phyloP scores from a whole-genome alignment of 2,888 invertebrate species.

The Tupiocoris notatus region DNA sequence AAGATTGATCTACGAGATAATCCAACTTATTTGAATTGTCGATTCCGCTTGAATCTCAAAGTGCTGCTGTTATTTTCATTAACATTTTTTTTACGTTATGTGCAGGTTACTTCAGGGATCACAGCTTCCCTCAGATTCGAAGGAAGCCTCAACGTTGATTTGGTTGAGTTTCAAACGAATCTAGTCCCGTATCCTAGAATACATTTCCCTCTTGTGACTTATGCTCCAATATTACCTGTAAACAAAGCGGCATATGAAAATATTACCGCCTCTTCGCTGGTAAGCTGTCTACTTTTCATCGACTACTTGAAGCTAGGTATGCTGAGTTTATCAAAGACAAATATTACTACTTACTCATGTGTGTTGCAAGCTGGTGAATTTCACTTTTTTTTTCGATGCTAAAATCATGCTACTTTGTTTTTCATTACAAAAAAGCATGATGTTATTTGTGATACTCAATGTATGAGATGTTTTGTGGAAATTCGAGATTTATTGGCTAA shows the following conservation, averaged over 20 bases:
- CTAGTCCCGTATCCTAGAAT: slow-evolving; percentile 89
- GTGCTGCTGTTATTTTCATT: background rate
- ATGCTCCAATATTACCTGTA: slow-evolving; percentile 64
- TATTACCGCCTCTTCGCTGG: slow-evolving; percentile 12
- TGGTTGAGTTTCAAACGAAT: slow-evolving; percentile 67
- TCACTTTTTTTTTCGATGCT: background rate
- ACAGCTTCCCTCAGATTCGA: slow-evolving; percentile 85
- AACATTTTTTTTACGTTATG: background rate
- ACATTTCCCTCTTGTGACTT: slow-evolving; percentile 77
- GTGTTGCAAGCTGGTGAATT: background rate
- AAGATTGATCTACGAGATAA: too few species aligned
- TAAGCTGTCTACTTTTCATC: slow-evolving; percentile 9
- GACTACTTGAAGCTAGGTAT: background rate
- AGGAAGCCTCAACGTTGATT: slow-evolving; percentile 70
- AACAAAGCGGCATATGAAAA: slow-evolving; percentile 22
- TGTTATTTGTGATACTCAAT: too few species aligned
- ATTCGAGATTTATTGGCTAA: too few species aligned
- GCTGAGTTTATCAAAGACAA: too few species aligned
- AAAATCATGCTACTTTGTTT: too few species aligned
- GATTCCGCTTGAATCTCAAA: too few species aligned
- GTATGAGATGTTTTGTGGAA: too few species aligned
- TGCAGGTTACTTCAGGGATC: slow-evolving; percentile 29
- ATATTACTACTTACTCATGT: background rate
- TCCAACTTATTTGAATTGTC: too few species aligned
- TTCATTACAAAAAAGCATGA: too few species aligned